Conservation (phyloP, 2,113 vertebrate genomes). For the Cavia porcellus region DNA sequence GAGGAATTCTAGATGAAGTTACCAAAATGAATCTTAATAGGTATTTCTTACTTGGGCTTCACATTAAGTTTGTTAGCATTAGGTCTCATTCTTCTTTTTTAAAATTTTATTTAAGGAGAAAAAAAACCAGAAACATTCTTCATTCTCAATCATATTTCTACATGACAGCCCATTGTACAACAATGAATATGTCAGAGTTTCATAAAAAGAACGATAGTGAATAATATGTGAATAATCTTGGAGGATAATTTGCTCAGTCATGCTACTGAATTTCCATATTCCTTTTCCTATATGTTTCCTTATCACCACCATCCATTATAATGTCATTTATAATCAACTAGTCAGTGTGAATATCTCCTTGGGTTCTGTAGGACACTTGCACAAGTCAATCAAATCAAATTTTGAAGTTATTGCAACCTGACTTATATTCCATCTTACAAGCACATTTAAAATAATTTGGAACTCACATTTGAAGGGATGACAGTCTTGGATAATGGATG, state of each 20-base stretch:
- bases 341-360: neutral
- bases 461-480: neutral
- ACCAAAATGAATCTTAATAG: neutral
- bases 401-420: neutral
- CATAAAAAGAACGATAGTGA: neutral
- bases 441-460: neutral
- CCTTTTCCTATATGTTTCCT: neutral
- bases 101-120: too few relatives aligned
- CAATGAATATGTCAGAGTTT: neutral
- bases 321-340: too few relatives aligned
- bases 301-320: too few relatives aligned
- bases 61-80: neutral
- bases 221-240: neutral
- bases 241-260: neutral
- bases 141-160: neutral
- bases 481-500: neutral
- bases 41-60: neutral
- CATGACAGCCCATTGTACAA: neutral
- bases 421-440: neutral
- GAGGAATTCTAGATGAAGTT: neutral
- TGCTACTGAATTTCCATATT: neutral
- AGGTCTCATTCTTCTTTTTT: too few relatives aligned
- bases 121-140: too few relatives aligned
- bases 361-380: neutral
- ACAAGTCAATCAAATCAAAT: neutral